Conservation (phyloP, 2,113 vertebrate genomes). For the Apodemus sylvaticus region DNA sequence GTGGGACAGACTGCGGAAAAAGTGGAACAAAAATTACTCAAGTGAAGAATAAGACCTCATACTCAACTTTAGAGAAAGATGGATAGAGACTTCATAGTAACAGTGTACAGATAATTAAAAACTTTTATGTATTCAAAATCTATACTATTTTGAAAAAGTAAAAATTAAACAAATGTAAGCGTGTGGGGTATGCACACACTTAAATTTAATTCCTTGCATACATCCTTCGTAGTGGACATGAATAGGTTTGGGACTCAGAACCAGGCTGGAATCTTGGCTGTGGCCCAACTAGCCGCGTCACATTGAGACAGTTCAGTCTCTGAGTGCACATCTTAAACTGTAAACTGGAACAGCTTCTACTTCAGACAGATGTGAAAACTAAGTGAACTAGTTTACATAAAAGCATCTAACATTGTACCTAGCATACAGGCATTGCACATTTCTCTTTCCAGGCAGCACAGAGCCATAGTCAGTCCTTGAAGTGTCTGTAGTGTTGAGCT, state of each 20-base stretch:
- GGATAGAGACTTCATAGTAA: not conserved
- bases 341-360: not conserved
- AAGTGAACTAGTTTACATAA: not conserved
- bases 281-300: not conserved
- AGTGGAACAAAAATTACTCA: not conserved
- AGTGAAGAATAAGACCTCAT: not conserved
- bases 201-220: not conserved
- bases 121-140: not conserved
- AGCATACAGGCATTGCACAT: not conserved
- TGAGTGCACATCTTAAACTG: not conserved
- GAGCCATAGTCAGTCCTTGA: not conserved
- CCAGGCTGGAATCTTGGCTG: not conserved
- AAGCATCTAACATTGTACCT: not conserved
- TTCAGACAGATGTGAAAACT: not conserved
- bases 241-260: not conserved
- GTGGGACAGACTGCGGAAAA: conserved; percentile 50
- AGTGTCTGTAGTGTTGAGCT: not conserved
- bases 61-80: not conserved
- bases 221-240: not conserved
- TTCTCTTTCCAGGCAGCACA: not conserved
- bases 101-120: conserved; percentile 20
- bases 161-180: not conserved
- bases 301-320: not conserved
- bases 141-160: not conserved
- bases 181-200: not conserved